A percentile compares a stretch with the other conserved stretches of the same genome.
Evolutionary conservation across 2,113 vertebrate species (phyloP).

Genomic region (Pampusana beccarii): DNA sequence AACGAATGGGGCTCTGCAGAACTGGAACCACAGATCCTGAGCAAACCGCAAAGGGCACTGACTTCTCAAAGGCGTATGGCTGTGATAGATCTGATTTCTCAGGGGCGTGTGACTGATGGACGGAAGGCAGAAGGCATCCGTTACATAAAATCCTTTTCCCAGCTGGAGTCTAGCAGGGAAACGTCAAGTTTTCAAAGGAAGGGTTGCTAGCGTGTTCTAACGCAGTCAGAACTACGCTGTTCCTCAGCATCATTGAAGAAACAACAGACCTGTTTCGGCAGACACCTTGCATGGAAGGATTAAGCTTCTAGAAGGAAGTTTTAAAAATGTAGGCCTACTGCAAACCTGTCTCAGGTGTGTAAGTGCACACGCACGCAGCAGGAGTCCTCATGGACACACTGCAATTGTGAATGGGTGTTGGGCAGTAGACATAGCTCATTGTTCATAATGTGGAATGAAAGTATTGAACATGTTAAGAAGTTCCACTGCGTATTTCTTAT

Average conservation of each 20-base stretch:
- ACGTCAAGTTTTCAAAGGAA: neutral
- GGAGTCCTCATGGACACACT: neutral
- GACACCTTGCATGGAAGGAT: neutral
- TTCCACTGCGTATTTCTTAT: neutral
- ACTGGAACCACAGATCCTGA: neutral
- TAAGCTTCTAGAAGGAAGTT: neutral
- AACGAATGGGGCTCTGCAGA: neutral
- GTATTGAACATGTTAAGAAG: neutral
- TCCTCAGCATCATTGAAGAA: neutral
- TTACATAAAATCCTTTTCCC: neutral
- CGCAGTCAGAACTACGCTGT: neutral
- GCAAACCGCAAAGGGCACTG: neutral
- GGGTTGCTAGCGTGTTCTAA: neutral
- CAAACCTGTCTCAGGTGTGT: neutral
- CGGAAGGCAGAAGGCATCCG: neutral
- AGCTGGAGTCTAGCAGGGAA: neutral
- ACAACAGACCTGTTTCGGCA: neutral
- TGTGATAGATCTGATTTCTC: neutral
- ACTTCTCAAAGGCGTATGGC: neutral
- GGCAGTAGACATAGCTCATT: neutral
- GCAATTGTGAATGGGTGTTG: neutral
- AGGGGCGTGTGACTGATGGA: neutral
- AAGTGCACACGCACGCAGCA: neutral
- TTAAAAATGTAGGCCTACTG: neutral
- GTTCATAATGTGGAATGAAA: neutral